Base-by-base conservation (phyloP, 2,888 invertebrate species). In the Autographa gamma region DNA sequence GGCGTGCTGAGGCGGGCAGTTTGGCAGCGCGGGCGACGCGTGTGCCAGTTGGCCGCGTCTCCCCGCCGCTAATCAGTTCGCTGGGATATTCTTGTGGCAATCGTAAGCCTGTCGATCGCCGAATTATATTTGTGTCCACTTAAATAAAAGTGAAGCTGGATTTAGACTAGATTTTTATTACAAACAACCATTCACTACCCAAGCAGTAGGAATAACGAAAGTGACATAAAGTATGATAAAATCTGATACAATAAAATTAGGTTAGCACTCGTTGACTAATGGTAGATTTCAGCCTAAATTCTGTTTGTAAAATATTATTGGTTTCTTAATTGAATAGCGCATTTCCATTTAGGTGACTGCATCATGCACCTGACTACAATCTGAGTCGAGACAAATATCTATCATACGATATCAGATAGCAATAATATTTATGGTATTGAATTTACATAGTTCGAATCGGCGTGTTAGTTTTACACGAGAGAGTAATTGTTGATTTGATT, bases 1-100 rank as follows among this genome's bases (percentile, higher is more conserved):
- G 92, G 90, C 91, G 90, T 88, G 91, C 86, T 89, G 89, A 88
- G 88, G 85, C 86, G 89, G 87, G 88, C 88, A 86, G 92, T 91
- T 93, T 94, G 94, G 93, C 93, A 86, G 82, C 86, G 88, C 82
- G 69, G 80, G 85, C 85, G 88, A 83, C 84, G 79, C 73, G 83
- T 75, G 87, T 94, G 95, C 95, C 95, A 95, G 93, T 91, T 95
- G 94, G 95, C 95, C 86, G 80, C 81, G 86, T 78, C 80, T 77
- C 81, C 77, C 78, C 82, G 69, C 79, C 89, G 90, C 91, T 93
- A 92, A 93, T 93, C 92, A 92, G 90, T 80, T 83, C 78, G 84
- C 85, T 81, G 85, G 81, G 84, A 69, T 84, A 86, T 87, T 90
- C 87, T 90, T 86, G 83, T 80, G 80, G 77, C 79, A 77, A 80